phyloP scores from a whole-genome alignment of 2,113 vertebrate genomes.

The Microtus richardsoni region DNA sequence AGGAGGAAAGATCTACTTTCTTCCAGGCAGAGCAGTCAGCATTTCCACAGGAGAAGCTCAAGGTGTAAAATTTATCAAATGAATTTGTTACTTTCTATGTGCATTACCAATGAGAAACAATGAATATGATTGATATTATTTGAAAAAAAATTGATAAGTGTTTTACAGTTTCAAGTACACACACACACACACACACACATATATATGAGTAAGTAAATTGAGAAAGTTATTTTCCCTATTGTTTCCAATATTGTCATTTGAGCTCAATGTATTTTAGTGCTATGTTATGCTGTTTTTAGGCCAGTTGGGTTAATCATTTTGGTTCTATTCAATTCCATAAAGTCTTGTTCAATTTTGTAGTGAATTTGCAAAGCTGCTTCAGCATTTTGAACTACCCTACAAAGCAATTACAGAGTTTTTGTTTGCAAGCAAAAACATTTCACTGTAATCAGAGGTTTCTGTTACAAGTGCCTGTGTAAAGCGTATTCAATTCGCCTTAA shows the following conservation, averaged over 20 bases:
- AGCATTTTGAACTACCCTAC: conserved; percentile 70
- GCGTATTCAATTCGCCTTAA: conserved; percentile 62
- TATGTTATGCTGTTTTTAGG: conserved; percentile 63
- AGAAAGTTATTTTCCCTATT: background rate
- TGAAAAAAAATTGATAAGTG: background rate
- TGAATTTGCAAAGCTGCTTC: conserved; percentile 67
- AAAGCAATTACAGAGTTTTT: conserved; percentile 78
- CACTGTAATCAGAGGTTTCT: conserved; percentile 75
- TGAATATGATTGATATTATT: background rate
- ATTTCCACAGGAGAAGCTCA: background rate
- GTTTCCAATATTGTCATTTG: background rate
- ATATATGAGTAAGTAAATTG: background rate
- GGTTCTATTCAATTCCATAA: background rate
- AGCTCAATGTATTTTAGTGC: conserved; percentile 47
- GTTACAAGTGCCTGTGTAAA: conserved; percentile 71
- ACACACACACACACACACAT: background rate
- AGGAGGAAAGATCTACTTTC: background rate
- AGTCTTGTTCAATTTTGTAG: conserved; percentile 69
- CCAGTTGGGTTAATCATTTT: conserved; percentile 69
- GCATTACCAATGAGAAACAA: background rate
- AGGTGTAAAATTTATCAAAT: background rate
- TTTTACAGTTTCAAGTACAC: background rate
- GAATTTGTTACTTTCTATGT: background rate
- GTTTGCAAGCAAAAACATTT: conserved; percentile 71
- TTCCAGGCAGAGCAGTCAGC: background rate